A percentile compares a stretch with the other conserved stretches of the same genome.
Conservation (phyloP, 2,888 invertebrate genomes). For the Caenorhabditis sulstoni region DNA sequence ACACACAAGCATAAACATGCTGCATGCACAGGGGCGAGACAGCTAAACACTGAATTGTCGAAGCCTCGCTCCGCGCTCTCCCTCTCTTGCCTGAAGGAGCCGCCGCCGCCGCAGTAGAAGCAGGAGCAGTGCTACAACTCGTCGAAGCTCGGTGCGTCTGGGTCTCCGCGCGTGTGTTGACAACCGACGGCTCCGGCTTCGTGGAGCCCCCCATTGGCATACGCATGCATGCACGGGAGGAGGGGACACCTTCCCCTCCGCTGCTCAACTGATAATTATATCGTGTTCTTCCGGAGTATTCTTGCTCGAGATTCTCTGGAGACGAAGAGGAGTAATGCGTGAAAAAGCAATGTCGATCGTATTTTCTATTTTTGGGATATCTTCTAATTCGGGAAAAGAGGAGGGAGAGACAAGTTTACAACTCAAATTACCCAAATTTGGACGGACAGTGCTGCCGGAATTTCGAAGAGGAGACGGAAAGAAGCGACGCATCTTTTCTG, state of each 20-base stretch:
- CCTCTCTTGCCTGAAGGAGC: conserved; percentile 39
- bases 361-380: neutral
- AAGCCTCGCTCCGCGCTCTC: too few relatives aligned
- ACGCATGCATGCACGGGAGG: conserved; percentile 2
- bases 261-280: conserved; percentile 1
- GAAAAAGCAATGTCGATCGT: neutral
- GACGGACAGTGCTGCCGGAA: conserved; percentile 20
- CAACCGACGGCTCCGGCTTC: conserved; percentile 4
- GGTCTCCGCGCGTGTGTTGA: conserved; percentile 32
- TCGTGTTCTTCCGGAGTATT: conserved; percentile 1
- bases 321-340: neutral
- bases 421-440: conserved; percentile 51
- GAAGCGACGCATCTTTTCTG: conserved; percentile 7
- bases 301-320: too few relatives aligned
- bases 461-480: conserved; percentile 16
- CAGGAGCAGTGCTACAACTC: conserved; percentile 24
- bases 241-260: conserved; percentile 26
- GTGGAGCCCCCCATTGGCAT: conserved; percentile 14
- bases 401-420: conserved; percentile 21
- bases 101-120: conserved; percentile 41
- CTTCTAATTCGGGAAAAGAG: neutral
- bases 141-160: conserved; percentile 16
- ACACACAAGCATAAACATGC: conserved; percentile 55
- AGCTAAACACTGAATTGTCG: conserved; percentile 54
- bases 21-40: conserved; percentile 38